Evolutionary conservation across 2,888 invertebrate species (phyloP), one percentile per base, ranked within the genome.

Genomic region (Caenorhabditis afra): DNA sequence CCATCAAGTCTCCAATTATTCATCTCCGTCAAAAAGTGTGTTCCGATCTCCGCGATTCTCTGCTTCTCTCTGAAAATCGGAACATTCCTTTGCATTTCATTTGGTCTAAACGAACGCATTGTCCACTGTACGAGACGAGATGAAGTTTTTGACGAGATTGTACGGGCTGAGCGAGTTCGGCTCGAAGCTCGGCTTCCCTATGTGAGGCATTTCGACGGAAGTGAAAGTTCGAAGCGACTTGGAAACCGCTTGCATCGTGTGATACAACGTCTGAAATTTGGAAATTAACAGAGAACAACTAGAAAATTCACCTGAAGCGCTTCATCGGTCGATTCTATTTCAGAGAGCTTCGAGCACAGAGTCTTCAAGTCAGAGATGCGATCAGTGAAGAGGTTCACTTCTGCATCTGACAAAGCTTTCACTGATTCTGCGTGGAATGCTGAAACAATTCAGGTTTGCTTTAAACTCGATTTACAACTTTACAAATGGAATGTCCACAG

Each of bases 181-280:
- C 18, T 80, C 75, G 35, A 74, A 74, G 10, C 65, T 59, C 7
- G 80, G 80, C 47, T 80, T 76, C 23, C 75, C 80, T 7, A 80
- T 73, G n/a, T 52, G 59, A 12, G 75, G 75, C 18, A 61, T 55
- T 7, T 67, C 75, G 1, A 62, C 57, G 10, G 66, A 62, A 41
- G 45, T 62, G 16, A 70, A 22, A 0, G 66, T 66, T 12, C 80
- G 65, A 0, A 80, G 47, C 11, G 80, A 80, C 16, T 71, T 80
- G 3, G 75, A 41, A n/a, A 80, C 44, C 8, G 71, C 47, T 62
- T 80, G 75, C 70, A 75, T 70, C 3, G 70, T 80, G 10, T 62
- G 65, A 52, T 71, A 80, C n/a, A 76, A 20, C 1, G 73, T 66
- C 65, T 79, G 59, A 53, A 67, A 59, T 35, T 4, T 41, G 20